Base-by-base conservation (phyloP, 2,797 vertebrate genomes). In the Leptodactylus fallax region DNA sequence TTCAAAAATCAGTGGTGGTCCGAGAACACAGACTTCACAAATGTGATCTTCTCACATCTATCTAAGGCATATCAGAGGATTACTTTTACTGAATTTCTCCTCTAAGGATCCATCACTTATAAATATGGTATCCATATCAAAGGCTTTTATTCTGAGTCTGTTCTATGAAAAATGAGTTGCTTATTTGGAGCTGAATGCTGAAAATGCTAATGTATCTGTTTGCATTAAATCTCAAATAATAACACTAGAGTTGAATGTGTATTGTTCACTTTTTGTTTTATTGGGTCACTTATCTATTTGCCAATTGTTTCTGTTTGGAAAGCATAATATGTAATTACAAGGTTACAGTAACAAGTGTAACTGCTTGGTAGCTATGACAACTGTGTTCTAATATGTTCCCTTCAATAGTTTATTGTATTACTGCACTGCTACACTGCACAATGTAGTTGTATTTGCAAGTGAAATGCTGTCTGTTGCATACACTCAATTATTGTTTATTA, bases 291-390 rank as follows among this genome's bases (percentile, higher is more conserved):
- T 47, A 23, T 84, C 19, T 84, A 72, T 84, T 72, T 84, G 17
- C 49, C 25, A 84, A n/a, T 72, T 55, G 65, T 72, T 83, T 45
- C 67, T 58, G 51, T 69, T 85, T 60, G 55, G 53, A 74, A 84
- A 74, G 7, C 67, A 84, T 74, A 74, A 47, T 60, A 60, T 84
- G 36, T 60, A 74, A 74, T 84, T 72, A 47, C 53, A 84, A 84
- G 82, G 67, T 74, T 84, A 84, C 13, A 56, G 19, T 45, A 84
- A 74, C 67, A 84, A 27, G 47, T 71, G 6, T 71, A 72, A 58
- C 69, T 84, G 67, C 53, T 45, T 60, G 11, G 55, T 84, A 45
- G 19, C 82, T 47, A 84, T 74, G 69, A n/a, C 82, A 69, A 84
- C 82, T 84, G 27, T 60, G 19, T 74, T 56, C 19, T 17, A 58